phyloP scores from a whole-genome alignment of 2,113 vertebrate species.

The Diphyllodes magnificus region DNA sequence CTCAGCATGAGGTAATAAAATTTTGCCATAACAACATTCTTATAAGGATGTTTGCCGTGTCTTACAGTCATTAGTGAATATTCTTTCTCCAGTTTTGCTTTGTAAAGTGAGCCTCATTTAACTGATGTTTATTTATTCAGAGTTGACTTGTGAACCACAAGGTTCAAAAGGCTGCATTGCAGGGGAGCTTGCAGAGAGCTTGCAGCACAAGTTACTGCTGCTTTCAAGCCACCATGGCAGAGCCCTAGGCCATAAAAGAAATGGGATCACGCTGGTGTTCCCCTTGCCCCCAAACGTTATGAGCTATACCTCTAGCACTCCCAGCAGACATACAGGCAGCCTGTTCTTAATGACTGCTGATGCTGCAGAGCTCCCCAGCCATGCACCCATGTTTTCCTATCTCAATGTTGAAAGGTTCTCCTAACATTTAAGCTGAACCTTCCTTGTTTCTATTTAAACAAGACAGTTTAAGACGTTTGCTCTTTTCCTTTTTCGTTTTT shows the following conservation, averaged over 20 bases:
- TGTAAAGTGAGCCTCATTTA: neutral
- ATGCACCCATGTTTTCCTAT: neutral
- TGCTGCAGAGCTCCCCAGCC: neutral
- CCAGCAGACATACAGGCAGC: neutral
- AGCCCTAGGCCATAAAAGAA: neutral
- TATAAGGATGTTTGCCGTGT: neutral
- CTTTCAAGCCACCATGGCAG: neutral
- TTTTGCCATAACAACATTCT: neutral
- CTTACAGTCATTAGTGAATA: neutral
- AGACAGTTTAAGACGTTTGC: neutral
- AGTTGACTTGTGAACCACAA: neutral
- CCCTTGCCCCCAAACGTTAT: neutral
- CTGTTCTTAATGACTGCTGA: neutral
- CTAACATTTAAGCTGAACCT: neutral
- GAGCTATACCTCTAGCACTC: neutral
- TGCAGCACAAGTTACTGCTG: neutral
- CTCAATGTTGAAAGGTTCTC: neutral
- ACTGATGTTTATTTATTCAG: neutral
- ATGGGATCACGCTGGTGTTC: neutral
- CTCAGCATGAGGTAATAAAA: neutral
- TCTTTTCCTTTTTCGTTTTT: neutral
- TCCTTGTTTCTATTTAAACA: neutral
- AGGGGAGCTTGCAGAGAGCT: neutral
- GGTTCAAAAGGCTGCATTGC: slow-evolving; percentile 11
- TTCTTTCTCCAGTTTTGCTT: neutral